Evolutionary conservation across 2,797 vertebrate species (phyloP).

Genomic region (Nyctalus aviator): DNA sequence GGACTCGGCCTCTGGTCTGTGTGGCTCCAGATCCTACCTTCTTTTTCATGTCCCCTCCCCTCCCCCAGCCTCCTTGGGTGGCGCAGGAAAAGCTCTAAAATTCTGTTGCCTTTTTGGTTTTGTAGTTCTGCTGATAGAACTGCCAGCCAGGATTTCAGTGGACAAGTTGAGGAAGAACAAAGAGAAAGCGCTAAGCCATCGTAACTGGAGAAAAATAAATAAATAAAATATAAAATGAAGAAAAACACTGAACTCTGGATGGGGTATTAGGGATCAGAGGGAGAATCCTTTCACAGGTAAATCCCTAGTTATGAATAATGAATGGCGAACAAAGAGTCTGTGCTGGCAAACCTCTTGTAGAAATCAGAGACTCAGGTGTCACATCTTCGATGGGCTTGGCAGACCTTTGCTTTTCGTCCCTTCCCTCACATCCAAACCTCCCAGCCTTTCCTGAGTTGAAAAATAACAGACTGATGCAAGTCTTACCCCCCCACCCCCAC

Average conservation of each 20-base stretch:
- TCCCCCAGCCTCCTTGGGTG: not conserved
- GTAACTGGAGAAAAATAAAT: conserved; percentile 44
- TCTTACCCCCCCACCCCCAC: too few relatives aligned
- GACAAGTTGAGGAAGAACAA: conserved; percentile 41
- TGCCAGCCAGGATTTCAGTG: not conserved
- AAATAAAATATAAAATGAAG: conserved; percentile 68
- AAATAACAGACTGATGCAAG: not conserved
- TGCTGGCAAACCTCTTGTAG: not conserved
- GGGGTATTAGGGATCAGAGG: not conserved
- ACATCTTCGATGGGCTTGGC: not conserved
- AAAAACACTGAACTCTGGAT: conserved; percentile 51
- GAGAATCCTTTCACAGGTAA: not conserved
- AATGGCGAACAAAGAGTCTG: not conserved
- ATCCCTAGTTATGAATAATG: not conserved
- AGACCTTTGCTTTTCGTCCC: not conserved
- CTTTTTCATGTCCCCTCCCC: not conserved
- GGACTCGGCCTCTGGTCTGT: not conserved
- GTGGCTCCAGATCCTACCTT: not conserved
- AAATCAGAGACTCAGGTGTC: not conserved
- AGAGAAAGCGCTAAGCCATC: not conserved
- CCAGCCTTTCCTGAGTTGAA: conserved; percentile 6
- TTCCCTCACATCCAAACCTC: not conserved
- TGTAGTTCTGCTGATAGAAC: conserved; percentile 80
- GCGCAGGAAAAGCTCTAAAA: conserved; percentile 35
- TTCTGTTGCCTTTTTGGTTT: conserved; percentile 59